Evolutionary conservation across 2,888 invertebrate species (phyloP), one percentile per base, ranked within the genome.

Genomic region (Diarsia brunnea): DNA sequence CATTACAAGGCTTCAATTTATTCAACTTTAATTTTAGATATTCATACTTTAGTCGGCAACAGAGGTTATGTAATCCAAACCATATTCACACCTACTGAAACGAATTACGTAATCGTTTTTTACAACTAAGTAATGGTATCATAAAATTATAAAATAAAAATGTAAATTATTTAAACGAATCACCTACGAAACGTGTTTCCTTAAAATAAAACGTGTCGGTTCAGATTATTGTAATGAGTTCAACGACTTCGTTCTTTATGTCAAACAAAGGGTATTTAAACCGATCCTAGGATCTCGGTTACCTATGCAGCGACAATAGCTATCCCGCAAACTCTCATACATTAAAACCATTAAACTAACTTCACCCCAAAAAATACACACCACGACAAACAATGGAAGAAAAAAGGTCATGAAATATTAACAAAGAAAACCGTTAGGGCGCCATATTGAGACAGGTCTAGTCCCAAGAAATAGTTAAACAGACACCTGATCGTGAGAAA

Each of bases 401-500:
- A 87, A 82, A 91, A 91, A 88, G 87, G 87, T 85, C 84, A 87
- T 87, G 88, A 90, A 89, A 88, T 74, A 79, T 85, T 79, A 87
- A 91, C 90, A 92, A 92, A 89, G 88, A 88, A 88, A 90, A 93
- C 94, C 93, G 94, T 94, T 95, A 91, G 86, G 88, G 85, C 84
- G 90, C 92, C 90, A 91, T 93, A 89, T 93, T 93, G 88, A 90
- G 90, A 91, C 91, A 93, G 92, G 92, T 92, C 91, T 81, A 91
- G 92, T 92, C 91, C 81, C 89, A 85, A 87, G 85, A 87, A 75
- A 90, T 92, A 90, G 86, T 91, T 87, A 84, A 90, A 81, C 90
- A 92, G 91, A 91, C 95, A 95, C 95, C 95, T 95, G 95, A 94
- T 90, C 93, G 94, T 95, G 94, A 90, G 94, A 94, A 88, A 89